Base-by-base conservation (phyloP, 1,140 invertebrate species). In the Panagrolaimus sp. region DNA sequence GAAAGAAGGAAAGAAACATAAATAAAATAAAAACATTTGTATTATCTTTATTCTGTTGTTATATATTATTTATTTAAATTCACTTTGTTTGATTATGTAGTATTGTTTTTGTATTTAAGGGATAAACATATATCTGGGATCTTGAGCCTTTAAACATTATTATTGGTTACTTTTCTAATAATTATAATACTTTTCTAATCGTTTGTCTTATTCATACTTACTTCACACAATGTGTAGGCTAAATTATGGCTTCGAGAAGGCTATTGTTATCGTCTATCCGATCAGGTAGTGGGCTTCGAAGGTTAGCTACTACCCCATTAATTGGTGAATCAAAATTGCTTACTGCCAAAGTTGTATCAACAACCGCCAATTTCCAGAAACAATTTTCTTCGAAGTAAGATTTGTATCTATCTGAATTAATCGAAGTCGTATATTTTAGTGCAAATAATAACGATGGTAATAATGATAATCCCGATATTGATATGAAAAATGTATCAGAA, bases 401-500 rank as follows among this genome's bases (percentile, higher is more conserved):
- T 16, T 23, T 57, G 51, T 16, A 20, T 23, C 9, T 1, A 11
- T 13, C 11, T 9, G 9, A 25, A 27, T 57, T 4, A 20, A 25
- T 16, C 9, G 4, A 57, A 16, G 8, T 16, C 11, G 27, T 11
- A 9, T 25, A 20, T 57, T 57, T 2, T 27, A 57, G 51, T 48
- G 20, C 14, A 20, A 57, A 57, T 16, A 25, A 9, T 8, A n/a
- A 42, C 11, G 42, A 63, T 11, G 25, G 44, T 27, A 42, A 38
- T n/a, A 45, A 43, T 31, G 62, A 45, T 9, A 31, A 45, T 23
- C 38, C 27, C 47, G 63, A 48, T 47, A 25, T 27, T 16, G 20
- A 27, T 14, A 38, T 63, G 42, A 64, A 14, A n/a, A 38, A 43
- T 31, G 51, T 74, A 23, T 27, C 65, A 9, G 68, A 71, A 23